A percentile compares a stretch with the other conserved stretches of the same genome.
Evolutionary conservation across 2,113 vertebrate genomes (phyloP).

Genomic region (Panthera leo): DNA sequence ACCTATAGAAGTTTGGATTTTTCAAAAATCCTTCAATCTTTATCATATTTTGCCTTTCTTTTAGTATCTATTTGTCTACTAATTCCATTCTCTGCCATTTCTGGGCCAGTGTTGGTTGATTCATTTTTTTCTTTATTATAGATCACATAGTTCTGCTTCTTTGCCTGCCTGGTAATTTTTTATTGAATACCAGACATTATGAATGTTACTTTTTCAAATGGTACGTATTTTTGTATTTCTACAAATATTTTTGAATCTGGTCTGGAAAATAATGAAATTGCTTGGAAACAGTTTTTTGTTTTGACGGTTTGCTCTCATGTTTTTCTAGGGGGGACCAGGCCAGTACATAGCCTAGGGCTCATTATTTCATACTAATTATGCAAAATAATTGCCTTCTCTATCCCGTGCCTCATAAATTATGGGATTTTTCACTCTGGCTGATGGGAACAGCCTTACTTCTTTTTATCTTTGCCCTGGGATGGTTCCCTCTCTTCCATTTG

Average conservation of each 20-base stretch:
- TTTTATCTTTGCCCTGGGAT: background rate
- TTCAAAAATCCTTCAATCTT: background rate
- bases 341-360: background rate
- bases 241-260: background rate
- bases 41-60: background rate
- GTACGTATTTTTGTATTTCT: background rate
- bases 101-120: background rate
- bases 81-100: background rate
- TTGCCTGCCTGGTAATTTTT: background rate
- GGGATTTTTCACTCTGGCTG: background rate
- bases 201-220: background rate
- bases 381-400: background rate
- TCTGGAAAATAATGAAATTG: background rate
- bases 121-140: background rate
- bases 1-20: background rate
- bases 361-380: background rate
- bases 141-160: background rate
- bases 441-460: rapidly evolving
- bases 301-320: background rate
- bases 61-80: background rate
- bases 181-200: background rate
- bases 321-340: background rate
- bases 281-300: background rate
- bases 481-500: background rate
- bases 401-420: rapidly evolving